These are phyloP conservation scores for Oryzias celebensis DNA, from an alignment of 2,113 vertebrate genomes.

Conservation along the genomic window DNA sequence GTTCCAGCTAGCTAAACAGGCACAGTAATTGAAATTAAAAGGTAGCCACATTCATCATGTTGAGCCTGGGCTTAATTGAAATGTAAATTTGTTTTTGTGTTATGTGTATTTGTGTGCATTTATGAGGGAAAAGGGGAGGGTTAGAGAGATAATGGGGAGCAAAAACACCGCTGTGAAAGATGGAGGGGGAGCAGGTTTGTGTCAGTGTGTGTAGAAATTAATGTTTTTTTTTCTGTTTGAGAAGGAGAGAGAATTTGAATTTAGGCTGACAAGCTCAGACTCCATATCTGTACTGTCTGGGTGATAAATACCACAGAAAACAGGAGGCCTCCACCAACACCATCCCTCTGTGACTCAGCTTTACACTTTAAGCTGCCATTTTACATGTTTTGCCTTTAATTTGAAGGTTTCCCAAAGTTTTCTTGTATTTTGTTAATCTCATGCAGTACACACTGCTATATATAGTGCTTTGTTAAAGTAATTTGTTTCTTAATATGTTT, in stretches of 20 bases:
- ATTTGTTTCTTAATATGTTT: no score
- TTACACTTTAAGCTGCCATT: not conserved
- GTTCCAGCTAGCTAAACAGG: conserved; percentile 58
- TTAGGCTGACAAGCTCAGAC: conserved; percentile 55
- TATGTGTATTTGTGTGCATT: not conserved
- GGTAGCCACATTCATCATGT: conserved; percentile 76
- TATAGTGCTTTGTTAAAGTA: no score
- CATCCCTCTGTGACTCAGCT: not conserved
- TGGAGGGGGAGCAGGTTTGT: conserved; percentile 38
- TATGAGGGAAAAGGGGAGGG: not conserved
- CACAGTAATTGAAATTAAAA: conserved; percentile 79
- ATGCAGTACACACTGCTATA: no score
- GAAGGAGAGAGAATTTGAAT: conserved; percentile 60
- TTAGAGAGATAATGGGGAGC: conserved; percentile 8
- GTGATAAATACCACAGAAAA: conserved; percentile 69
- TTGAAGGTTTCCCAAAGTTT: not conserved
- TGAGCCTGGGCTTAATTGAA: conserved; percentile 70
- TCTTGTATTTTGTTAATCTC: no score
- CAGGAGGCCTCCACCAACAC: conserved; percentile 38
- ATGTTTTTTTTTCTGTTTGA: conserved; percentile 29
- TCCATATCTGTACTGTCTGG: conserved; percentile 69
- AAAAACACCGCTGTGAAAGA: conserved; percentile 28
- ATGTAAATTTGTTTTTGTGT: conserved; percentile 61
- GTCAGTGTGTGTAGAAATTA: conserved; percentile 33
- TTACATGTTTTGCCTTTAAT: not conserved